phyloP scores from a whole-genome alignment of 2,888 invertebrate species.

The Busseola fusca region DNA sequence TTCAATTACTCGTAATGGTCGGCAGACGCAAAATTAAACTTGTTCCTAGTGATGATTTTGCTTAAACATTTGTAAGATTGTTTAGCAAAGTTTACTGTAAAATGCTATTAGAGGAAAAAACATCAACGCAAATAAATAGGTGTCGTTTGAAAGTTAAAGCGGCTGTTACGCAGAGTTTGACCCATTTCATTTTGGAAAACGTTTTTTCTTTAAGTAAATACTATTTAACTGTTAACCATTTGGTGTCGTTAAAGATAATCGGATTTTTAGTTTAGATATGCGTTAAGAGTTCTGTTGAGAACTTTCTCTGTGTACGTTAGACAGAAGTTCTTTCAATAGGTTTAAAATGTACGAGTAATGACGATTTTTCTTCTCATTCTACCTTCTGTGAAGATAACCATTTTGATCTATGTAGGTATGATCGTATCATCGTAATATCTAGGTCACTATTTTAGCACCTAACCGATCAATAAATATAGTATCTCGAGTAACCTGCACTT shows the following conservation, averaged over 20 bases:
- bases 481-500: no score
- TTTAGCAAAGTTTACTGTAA: slow-evolving; percentile 35
- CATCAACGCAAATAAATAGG: slow-evolving; percentile 21
- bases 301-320: neutral
- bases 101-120: slow-evolving; percentile 24
- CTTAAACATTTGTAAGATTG: slow-evolving; percentile 28
- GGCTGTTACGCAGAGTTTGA: slow-evolving; percentile 14
- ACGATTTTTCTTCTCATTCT: neutral
- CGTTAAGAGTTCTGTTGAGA: neutral
- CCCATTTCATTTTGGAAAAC: slow-evolving; percentile 6
- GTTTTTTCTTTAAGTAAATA: neutral
- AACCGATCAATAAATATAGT: neutral
- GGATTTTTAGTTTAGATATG: neutral
- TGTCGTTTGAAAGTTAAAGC: slow-evolving; percentile 36
- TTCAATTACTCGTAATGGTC: slow-evolving; percentile 24
- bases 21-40: slow-evolving; percentile 5
- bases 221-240: neutral
- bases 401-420: neutral
- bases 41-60: slow-evolving; percentile 22
- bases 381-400: neutral
- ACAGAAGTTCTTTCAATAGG: no score
- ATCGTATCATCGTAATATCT: neutral
- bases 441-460: slow-evolving; percentile 2
- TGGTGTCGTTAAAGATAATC: neutral
- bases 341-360: neutral